These are phyloP conservation scores for Salticus scenicus DNA, from an alignment of 2,888 invertebrate species.

Conservation along the genomic window DNA sequence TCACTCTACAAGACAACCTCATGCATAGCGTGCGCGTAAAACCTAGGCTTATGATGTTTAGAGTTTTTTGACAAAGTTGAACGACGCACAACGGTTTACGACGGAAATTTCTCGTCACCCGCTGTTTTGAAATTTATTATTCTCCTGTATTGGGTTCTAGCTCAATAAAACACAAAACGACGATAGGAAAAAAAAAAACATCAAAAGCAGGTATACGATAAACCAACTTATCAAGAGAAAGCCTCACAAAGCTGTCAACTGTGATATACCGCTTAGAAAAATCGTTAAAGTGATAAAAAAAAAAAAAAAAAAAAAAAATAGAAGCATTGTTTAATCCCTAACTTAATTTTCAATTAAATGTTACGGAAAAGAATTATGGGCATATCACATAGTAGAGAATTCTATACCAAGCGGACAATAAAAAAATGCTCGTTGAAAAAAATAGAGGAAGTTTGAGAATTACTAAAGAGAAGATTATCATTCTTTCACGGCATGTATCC, in stretches of 20 bases:
- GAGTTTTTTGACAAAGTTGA: neutral
- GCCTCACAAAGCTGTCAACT: constrained; percentile 9
- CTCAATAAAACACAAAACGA: neutral
- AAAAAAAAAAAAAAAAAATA: neutral
- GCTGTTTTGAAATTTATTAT: neutral
- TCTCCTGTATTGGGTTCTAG: neutral
- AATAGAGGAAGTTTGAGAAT: too few species aligned
- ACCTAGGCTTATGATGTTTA: neutral
- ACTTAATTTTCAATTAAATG: constrained; percentile 62
- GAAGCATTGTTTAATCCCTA: constrained; percentile 14
- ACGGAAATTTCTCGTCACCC: constrained; percentile 8
- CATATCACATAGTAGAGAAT: neutral
- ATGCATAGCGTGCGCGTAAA: neutral
- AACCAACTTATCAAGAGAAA: neutral
- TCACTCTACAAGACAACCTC: too few species aligned
- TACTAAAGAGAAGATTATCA: too few species aligned
- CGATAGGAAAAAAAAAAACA: neutral
- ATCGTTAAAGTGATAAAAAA: neutral
- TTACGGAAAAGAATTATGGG: neutral
- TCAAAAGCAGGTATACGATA: neutral
- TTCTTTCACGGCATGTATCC: too few species aligned
- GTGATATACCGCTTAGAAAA: neutral
- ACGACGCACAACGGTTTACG: constrained; percentile 2
- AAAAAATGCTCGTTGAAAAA: constrained; percentile 28
- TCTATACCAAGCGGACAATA: constrained; percentile 3